These are phyloP conservation scores for Erithacus rubecula DNA, from an alignment of 2,797 vertebrate species.

Conservation along the genomic window DNA sequence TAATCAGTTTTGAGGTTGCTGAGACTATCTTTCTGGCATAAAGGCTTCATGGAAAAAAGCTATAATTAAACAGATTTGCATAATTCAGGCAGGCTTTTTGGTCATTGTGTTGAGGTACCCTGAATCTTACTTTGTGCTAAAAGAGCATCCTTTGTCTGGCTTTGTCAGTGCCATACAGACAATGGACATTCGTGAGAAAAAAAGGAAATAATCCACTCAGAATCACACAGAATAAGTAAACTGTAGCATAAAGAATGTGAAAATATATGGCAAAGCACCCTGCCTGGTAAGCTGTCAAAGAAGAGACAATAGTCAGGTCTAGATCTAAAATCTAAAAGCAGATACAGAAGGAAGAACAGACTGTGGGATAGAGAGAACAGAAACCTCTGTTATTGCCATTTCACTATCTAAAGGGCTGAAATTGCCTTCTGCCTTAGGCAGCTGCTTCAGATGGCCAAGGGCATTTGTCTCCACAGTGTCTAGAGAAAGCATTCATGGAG, in stretches of 20 bases:
- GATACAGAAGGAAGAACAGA: not conserved
- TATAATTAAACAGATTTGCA: not conserved
- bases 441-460: not conserved
- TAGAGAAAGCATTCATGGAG: not conserved
- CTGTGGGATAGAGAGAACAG: not conserved
- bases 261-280: not conserved
- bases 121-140: not conserved
- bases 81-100: not conserved
- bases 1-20: not conserved
- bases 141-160: not conserved
- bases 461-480: not conserved
- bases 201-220: not conserved
- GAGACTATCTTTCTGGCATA: not conserved
- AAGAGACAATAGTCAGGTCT: not conserved
- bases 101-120: not conserved
- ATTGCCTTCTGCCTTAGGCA: not conserved
- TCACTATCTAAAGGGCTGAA: not conserved
- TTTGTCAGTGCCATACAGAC: not conserved
- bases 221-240: not conserved
- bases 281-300: not conserved
- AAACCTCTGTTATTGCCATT: not conserved
- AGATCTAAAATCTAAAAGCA: not conserved
- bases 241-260: not conserved
- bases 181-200: not conserved
- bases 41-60: not conserved